These are phyloP conservation scores for Hypocryptadius cinnamomeus DNA, from an alignment of 2,113 vertebrate genomes.

Conservation along the genomic window DNA sequence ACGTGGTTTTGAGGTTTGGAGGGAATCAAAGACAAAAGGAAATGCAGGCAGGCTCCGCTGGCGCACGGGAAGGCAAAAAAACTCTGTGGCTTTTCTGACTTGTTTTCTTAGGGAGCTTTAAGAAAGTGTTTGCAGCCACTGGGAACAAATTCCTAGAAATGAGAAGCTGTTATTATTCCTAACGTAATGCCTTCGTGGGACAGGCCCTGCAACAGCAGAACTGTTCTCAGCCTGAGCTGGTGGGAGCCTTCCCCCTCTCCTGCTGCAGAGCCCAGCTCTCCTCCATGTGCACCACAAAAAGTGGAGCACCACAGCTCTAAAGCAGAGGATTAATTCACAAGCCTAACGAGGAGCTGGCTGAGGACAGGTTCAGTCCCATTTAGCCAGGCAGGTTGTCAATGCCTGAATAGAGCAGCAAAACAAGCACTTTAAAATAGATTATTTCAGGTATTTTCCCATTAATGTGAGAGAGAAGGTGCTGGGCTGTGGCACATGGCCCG, in stretches of 20 bases:
- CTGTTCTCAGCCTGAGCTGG: neutral
- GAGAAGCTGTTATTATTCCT: neutral
- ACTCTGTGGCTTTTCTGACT: neutral
- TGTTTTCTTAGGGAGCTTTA: slow-evolving; percentile 23
- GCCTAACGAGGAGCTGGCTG: neutral
- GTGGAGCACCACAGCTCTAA: rapidly evolving
- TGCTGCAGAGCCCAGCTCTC: neutral
- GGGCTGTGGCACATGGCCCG: rapidly evolving
- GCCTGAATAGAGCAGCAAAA: neutral
- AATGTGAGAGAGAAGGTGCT: neutral
- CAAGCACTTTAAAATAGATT: neutral
- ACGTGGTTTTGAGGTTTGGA: slow-evolving; percentile 33
- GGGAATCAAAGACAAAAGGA: slow-evolving; percentile 46
- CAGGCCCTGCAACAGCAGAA: neutral
- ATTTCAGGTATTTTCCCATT: neutral
- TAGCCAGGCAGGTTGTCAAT: neutral
- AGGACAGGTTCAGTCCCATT: neutral
- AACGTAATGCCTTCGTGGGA: neutral
- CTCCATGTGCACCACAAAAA: rapidly evolving
- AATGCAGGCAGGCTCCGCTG: neutral
- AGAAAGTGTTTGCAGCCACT: neutral
- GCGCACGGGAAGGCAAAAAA: slow-evolving; percentile 15
- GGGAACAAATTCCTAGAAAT: slow-evolving; percentile 48
- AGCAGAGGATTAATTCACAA: neutral
- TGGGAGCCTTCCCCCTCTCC: neutral